Percentiles rank a stretch among this genome's conserved stretches.
These are phyloP conservation scores for Centropus unirufus DNA, from an alignment of 2,113 vertebrate species.

Conservation along the genomic window DNA sequence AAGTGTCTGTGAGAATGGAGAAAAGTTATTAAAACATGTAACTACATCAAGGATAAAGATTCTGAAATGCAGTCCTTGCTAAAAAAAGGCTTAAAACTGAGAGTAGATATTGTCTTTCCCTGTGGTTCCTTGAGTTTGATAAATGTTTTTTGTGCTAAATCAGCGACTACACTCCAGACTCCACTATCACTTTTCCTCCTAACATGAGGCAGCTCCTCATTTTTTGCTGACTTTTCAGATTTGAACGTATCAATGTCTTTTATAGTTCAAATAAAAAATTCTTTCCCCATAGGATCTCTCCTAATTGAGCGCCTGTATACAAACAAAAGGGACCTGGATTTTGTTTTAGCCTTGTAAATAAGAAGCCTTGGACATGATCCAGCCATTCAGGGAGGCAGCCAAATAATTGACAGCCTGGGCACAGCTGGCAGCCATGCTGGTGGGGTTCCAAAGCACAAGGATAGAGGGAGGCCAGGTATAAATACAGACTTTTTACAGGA, in stretches of 20 bases:
- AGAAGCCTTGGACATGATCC: background rate
- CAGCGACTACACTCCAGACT: background rate
- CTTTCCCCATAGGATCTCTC: background rate
- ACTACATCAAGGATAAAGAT: background rate
- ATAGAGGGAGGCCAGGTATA: background rate
- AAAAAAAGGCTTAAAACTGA: background rate
- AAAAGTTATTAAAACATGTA: background rate
- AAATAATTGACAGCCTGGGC: background rate
- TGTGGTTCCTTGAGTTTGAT: background rate
- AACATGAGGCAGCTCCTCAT: background rate
- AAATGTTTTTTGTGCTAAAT: background rate
- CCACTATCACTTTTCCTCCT: background rate
- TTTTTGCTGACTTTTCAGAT: background rate
- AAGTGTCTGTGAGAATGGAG: background rate
- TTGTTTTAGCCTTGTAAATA: constrained; percentile 24
- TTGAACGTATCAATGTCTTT: background rate
- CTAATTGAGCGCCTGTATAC: constrained; percentile 14
- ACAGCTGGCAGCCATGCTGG: background rate
- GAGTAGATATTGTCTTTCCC: background rate
- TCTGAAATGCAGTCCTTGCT: background rate
- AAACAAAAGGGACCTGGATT: constrained; percentile 1
- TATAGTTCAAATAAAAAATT: background rate
- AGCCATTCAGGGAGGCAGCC: background rate
- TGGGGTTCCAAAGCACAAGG: background rate
- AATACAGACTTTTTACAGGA: background rate